Percentiles rank a stretch among this genome's conserved stretches.
Conservation (phyloP, 2,888 invertebrate genomes). For the Yponomeuta sedellus region DNA sequence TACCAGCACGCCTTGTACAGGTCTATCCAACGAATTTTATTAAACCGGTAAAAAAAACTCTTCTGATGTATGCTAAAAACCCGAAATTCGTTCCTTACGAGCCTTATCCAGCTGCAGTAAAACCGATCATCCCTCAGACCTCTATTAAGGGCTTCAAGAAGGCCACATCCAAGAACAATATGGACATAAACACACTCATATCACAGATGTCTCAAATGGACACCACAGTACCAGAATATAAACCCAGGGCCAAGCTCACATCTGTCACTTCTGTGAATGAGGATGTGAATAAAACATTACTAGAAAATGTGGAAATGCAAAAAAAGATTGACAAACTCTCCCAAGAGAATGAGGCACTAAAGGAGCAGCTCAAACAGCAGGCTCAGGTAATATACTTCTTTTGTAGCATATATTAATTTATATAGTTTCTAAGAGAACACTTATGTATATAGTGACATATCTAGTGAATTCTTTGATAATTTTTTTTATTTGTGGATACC, state of each 20-base stretch:
- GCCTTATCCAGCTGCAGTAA: slow-evolving; percentile 90
- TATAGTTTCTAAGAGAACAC: too few species aligned
- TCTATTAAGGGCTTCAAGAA: slow-evolving; percentile 55
- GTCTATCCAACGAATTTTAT: slow-evolving; percentile 78
- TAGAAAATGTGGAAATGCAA: slow-evolving; percentile 73
- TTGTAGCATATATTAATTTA: too few species aligned
- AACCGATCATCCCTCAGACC: slow-evolving; percentile 81
- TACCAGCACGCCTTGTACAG: slow-evolving; percentile 53
- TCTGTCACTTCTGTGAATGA: slow-evolving; percentile 50
- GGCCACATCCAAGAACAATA: slow-evolving; percentile 66
- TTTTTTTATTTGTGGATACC: too few species aligned
- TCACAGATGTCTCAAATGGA: slow-evolving; percentile 83
- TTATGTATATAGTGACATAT: too few species aligned
- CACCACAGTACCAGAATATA: slow-evolving; percentile 78
- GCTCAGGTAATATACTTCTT: slow-evolving; percentile 75
- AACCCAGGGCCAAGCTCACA: slow-evolving; percentile 59
- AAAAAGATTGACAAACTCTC: slow-evolving; percentile 78
- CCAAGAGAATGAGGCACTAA: slow-evolving; percentile 82
- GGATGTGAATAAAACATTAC: slow-evolving; percentile 34
- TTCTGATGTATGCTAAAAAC: slow-evolving; percentile 76
- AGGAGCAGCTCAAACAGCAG: slow-evolving; percentile 90
- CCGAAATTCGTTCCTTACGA: slow-evolving; percentile 93
- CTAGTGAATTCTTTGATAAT: too few species aligned
- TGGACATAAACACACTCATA: slow-evolving; percentile 81
- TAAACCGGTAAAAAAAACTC: slow-evolving; percentile 72